phyloP scores from a whole-genome alignment of 2,113 vertebrate species.

The Phaethornis superciliosus region DNA sequence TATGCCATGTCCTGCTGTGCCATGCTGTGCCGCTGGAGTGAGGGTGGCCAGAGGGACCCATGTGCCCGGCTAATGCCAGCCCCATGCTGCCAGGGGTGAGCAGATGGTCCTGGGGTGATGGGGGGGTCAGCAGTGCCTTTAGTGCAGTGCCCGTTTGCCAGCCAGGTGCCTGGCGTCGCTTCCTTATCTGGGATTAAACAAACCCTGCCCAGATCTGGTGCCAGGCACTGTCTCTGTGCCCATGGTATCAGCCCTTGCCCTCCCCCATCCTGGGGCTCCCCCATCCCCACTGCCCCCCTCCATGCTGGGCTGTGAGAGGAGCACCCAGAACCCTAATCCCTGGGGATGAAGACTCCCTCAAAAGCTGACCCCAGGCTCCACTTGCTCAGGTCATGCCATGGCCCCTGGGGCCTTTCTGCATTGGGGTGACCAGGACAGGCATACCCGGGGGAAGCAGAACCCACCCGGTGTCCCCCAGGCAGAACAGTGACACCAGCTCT shows the following conservation, averaged over 20 bases:
- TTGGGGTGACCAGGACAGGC: not conserved
- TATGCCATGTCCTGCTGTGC: not conserved
- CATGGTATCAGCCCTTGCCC: not conserved
- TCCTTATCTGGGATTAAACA: slow-evolving; percentile 57
- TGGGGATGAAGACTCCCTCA: not conserved
- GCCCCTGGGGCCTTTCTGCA: rapidly evolving
- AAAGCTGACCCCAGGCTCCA: not conserved
- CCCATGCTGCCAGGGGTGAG: rapidly evolving
- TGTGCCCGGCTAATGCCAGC: not conserved
- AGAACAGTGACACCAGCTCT: not conserved
- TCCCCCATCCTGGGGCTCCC: rapidly evolving
- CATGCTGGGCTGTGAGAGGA: not conserved
- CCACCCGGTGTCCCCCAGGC: not conserved
- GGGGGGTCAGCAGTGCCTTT: not conserved
- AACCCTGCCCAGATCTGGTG: not conserved
- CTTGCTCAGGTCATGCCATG: rapidly evolving
- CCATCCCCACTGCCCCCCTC: not conserved
- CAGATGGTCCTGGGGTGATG: not conserved
- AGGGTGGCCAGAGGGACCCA: not conserved
- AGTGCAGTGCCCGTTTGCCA: not conserved
- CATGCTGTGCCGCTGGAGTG: not conserved
- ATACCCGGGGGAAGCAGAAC: rapidly evolving
- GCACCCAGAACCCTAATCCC: not conserved
- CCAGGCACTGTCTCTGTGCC: not conserved
- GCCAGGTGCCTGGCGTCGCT: not conserved